Evolutionary conservation across 1,140 invertebrate species (phyloP), one percentile per base, ranked within the genome.

Genomic region (Drosophila suzukii): DNA sequence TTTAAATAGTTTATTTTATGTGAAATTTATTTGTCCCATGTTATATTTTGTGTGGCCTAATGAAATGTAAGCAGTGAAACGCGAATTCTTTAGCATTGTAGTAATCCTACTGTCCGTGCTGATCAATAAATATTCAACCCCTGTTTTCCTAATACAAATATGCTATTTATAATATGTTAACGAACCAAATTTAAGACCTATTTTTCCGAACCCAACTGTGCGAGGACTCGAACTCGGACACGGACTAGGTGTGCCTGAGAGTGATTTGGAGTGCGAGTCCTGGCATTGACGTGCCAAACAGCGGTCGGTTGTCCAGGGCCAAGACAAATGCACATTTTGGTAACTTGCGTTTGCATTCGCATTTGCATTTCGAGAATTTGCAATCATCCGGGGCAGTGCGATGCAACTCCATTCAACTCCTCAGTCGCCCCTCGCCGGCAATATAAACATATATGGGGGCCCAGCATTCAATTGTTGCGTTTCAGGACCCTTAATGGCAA

Each of bases 291-390:
- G 80, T 86, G 61, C 63, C 58, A 73, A 57, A 54, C 54, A 57
- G 57, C 63, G 70, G 56, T 53, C 59, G 36, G 59, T 75, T 67
- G 61, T 53, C 60, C 55, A 36, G 53, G n/a, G n/a, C 56, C 68
- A 81, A 86, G 82, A 75, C 78, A 85, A 85, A 78, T 88, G 78
- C 65, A 71, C 75, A 88, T 82, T 88, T 88, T 60, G 74, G 62
- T 41, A 82, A 54, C 76, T 82, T 62, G 65, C 79, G 74, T 83
- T 83, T 81, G 60, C 81, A 78, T 71, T 82, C 59, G 65, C 79
- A 78, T 83, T 83, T 81, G 60, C 81, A 83, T 85, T 81, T 83
- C 56, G 63, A 49, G 41, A 55, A 55, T 74, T 62, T 27, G 70
- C 49, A 49, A 55, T 74, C 50, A 74, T 74, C 13, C 41, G 24